Evolutionary conservation across 2,888 invertebrate genomes (phyloP), one percentile per base, ranked within the genome.

Genomic region (Sminthurides aquaticus): DNA sequence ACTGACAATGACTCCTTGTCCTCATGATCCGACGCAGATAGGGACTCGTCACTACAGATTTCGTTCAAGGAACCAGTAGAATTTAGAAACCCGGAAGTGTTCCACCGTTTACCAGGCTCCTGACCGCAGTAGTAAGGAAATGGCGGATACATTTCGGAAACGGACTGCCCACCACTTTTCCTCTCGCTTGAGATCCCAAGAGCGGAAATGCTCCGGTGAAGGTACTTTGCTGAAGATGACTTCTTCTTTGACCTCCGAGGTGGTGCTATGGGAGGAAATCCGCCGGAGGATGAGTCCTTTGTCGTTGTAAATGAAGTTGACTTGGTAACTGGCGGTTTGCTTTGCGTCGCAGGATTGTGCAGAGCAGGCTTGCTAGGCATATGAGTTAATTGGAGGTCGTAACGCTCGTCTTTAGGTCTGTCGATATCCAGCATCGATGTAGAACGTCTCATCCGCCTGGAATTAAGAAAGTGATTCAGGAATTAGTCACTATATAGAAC

Each of bases 371-470:
- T 34, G 8, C 5, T 15, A 15, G 43, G 43, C 15, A 34, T 34
- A 15, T 34, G 43, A 34, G 43, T 11, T 15, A 34, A 11, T 15
- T 5, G 43, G 8, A 34, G 15, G 43, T 26, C 18, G 52, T 52
- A 52, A 15, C 52, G 29, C 57, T 27, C 43, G 8, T n/a, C 8
- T 20, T 26, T n/a, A n/a, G 55, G 49, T 25, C 55, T 43, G n/a
- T 28, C 60, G 54, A 70, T 62, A 54, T 70, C 70, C 43, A 67
- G 68, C 66, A 67, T 61, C 49, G 70, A 70, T 29, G 65, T 69
- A 22, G 69, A 57, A 20, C 69, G 64, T 22, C 72, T 49, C 72
- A 72, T 70, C 60, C 57, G 70, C 62, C 72, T 72, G 66, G 18
- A 62, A 59, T 26, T 43, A 27, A 58, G 29, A 57, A 48, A 57